Base-by-base conservation (phyloP, 2,888 invertebrate species). In the Chrysolina oricalcia region DNA sequence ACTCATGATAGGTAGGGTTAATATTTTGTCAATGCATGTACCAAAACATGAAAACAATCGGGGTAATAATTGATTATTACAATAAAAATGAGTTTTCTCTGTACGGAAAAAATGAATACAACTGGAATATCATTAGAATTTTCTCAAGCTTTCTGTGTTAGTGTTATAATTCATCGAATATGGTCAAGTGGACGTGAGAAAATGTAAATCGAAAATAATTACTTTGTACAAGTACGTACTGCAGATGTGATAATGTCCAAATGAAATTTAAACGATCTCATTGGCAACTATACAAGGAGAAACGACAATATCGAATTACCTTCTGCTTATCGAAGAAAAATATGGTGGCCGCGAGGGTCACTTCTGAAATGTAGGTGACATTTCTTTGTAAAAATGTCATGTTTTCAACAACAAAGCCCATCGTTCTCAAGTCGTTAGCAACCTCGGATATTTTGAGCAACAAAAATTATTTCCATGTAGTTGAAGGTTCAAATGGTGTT, bases 121-220 rank as follows among this genome's bases (percentile, higher is more conserved):
- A 35, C 35, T 35, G 8, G 8, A 35, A 35, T 8, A 8, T 0
- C n/a, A 53, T 53, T 13, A 46, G 3, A 4, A 40, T 72, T 40
- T 69, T 69, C 64, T 21, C 35, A 1, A 5, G 13, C 68, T 74
- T 76, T 73, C 64, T 76, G 68, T 73, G 73, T 73, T 74, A 71
- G 71, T 71, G 73, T 73, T 71, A 71, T 73, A 70, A 50, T 64
- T 48, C 41, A 21, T 40, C 48, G 35, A 59, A 69, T 65, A 59
- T 40, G 71, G 67, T 64, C 27, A 73, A 71, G 13, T 67, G 46
- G 35, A 27, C 67, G 67, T 69, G 71, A 59, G 74, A 76, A 74
- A 74, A 74, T 76, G 46, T 66, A 64, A 73, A 73, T 73, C 56
- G 40, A 13, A 46, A 40, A 70, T 62, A 67, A 71, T 76, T 59